Base-by-base conservation (phyloP, 2,888 invertebrate genomes). In the Morpho deidamia region DNA sequence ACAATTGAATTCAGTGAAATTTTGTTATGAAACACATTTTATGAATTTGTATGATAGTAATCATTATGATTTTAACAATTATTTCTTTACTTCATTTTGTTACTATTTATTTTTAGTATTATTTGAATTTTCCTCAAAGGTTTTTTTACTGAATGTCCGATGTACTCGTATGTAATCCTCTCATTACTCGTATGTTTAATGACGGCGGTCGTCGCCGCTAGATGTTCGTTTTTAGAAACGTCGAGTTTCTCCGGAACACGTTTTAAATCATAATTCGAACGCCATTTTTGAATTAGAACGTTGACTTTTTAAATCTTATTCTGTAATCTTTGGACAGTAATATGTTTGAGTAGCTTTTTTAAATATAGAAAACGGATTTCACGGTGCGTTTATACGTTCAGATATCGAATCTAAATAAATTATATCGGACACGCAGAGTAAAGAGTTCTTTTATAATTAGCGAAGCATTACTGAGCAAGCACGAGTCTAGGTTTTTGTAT, bases 181-280 rank as follows among this genome's bases (percentile, higher is more conserved):
- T 87, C 84, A 88, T 87, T 89, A 88, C 84, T 70, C 81, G 78
- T 76, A 78, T 76, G 79, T 85, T 82, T 85, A 83, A 83, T 84
- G 81, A 78, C 75, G 76, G 71, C 70, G 67, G 69, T 70, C 61
- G 71, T 69, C 69, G 72, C 74, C 77, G 82, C 83, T 87, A 86
- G 86, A 86, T 81, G 77, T 75, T 81, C 81, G 77, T 84, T 86
- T 84, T 83, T 83, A 82, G 80, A 83, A 85, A 83, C 87, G 76
- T 79, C 83, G 78, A 85, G 88, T 88, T 87, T 88, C 87, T 82
- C 88, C 86, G 83, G 87, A 89, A 89, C 89, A 88, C 83, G 89
- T 89, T 89, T 87, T 85, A 87, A 88, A 89, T 88, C 87, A 88
- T 88, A 89, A 84, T 88, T 87, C 83, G 84, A 85, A 81, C 84